These are phyloP conservation scores for Elanoides forficatus DNA, from an alignment of 2,113 vertebrate genomes.

Conservation along the genomic window DNA sequence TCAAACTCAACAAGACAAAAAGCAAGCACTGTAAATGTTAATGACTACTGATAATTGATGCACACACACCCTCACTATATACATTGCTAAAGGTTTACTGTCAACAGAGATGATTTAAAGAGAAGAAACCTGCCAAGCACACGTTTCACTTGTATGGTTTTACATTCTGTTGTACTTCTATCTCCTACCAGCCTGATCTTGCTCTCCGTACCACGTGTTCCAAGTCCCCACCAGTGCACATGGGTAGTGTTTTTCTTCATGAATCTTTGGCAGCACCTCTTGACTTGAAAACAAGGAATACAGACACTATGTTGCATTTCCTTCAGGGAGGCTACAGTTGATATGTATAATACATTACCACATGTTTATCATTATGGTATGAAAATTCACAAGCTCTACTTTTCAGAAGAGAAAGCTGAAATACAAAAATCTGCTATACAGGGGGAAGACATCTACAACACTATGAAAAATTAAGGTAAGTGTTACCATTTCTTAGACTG, in stretches of 20 bases:
- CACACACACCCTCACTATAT: conserved; percentile 13
- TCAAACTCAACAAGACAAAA: conserved; percentile 27
- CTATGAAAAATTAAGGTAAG: neutral
- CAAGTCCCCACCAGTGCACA: conserved; percentile 97
- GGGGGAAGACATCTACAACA: neutral
- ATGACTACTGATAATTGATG: neutral
- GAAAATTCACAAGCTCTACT: conserved; percentile 42
- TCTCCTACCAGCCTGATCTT: conserved; percentile 95
- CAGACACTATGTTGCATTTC: conserved; percentile 52
- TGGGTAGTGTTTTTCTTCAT: conserved; percentile 87
- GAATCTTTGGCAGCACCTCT: conserved; percentile 89
- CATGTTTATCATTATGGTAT: conserved; percentile 22
- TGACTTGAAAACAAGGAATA: conserved; percentile 83
- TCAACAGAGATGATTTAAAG: conserved; percentile 45
- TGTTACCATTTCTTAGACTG: neutral
- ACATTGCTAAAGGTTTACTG: neutral
- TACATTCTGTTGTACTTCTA: conserved; percentile 57
- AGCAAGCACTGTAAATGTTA: conserved; percentile 26
- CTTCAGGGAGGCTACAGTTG: conserved; percentile 45
- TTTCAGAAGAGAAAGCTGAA: conserved; percentile 27
- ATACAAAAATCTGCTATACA: neutral
- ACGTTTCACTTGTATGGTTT: conserved; percentile 38
- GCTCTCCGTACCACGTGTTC: conserved; percentile 99
- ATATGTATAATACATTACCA: conserved; percentile 56
- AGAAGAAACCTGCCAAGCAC: conserved; percentile 56